Conservation (phyloP, 2,888 invertebrate genomes). For the Parnassius glacialis region DNA sequence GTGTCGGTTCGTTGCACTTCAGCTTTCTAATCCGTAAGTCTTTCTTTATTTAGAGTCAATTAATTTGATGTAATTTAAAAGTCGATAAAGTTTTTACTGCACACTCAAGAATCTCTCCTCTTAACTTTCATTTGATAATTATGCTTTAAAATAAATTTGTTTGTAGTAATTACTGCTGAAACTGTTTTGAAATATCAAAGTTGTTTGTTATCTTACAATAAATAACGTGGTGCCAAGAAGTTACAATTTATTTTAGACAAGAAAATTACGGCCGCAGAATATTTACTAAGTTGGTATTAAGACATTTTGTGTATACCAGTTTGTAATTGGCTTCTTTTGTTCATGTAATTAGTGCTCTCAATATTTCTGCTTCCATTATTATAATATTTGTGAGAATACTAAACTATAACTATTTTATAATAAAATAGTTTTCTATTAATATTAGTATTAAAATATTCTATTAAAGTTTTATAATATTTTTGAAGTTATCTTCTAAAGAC, state of each 20-base stretch:
- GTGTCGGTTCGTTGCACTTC: no score
- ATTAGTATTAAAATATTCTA: no score
- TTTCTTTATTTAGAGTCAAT: no score
- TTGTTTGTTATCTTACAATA: conserved; percentile 25
- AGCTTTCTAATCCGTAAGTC: no score
- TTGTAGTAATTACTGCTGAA: conserved; percentile 17
- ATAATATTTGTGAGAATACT: no score
- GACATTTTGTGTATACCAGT: conserved; percentile 19
- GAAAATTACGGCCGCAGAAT: conserved; percentile 22
- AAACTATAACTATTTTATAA: no score
- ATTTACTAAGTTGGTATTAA: conserved; percentile 22
- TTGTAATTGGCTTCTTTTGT: conserved; percentile 20
- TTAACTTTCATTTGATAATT: conserved; percentile 13
- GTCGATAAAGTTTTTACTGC: not conserved
- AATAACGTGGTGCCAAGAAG: conserved; percentile 23
- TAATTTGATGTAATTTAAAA: not conserved
- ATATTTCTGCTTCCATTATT: no score
- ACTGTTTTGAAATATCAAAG: conserved; percentile 24
- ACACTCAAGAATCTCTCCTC: not conserved
- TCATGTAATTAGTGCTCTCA: not conserved
- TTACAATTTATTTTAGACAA: conserved; percentile 23
- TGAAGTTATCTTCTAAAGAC: no score
- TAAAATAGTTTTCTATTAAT: no score
- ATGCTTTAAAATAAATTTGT: conserved; percentile 19
- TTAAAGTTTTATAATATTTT: no score